Conservation (phyloP, 2,888 invertebrate species). For the Hermaeophaga mercurialis region DNA sequence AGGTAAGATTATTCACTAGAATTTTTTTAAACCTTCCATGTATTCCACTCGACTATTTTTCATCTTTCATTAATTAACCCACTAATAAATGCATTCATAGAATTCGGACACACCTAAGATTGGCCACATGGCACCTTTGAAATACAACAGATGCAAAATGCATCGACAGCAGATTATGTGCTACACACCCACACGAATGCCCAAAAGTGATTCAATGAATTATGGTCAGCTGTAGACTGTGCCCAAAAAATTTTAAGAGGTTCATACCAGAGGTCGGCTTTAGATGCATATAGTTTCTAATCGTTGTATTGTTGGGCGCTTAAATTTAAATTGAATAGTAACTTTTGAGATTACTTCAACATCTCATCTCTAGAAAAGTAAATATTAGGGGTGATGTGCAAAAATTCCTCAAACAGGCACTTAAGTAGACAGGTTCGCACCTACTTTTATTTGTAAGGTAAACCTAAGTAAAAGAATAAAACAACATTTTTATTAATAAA, state of each 20-base stretch:
- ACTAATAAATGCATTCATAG: neutral
- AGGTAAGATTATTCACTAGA: too few species aligned
- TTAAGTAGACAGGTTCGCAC: too few species aligned
- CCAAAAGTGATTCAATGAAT: conserved; percentile 5
- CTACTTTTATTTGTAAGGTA: too few species aligned
- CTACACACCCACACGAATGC: conserved; percentile 5
- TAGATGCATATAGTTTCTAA: neutral
- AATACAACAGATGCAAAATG: conserved; percentile 25
- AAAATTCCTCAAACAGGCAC: too few species aligned
- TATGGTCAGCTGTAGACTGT: neutral
- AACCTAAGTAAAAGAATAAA: too few species aligned
- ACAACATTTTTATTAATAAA: too few species aligned
- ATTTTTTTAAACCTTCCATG: too few species aligned
- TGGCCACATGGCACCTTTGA: conserved; percentile 12
- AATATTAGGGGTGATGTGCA: too few species aligned
- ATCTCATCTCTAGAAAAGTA: too few species aligned
- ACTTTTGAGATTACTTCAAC: neutral
- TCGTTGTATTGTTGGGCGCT: neutral
- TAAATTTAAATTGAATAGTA: neutral
- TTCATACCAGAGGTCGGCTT: conserved; percentile 1
- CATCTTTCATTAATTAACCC: too few species aligned
- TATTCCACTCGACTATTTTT: too few species aligned
- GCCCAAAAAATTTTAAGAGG: conserved; percentile 7
- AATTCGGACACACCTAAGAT: conserved; percentile 5
- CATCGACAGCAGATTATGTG: conserved; percentile 19